Evolutionary conservation across 2,888 invertebrate species (phyloP).

Genomic region (Isoperla grammatica): DNA sequence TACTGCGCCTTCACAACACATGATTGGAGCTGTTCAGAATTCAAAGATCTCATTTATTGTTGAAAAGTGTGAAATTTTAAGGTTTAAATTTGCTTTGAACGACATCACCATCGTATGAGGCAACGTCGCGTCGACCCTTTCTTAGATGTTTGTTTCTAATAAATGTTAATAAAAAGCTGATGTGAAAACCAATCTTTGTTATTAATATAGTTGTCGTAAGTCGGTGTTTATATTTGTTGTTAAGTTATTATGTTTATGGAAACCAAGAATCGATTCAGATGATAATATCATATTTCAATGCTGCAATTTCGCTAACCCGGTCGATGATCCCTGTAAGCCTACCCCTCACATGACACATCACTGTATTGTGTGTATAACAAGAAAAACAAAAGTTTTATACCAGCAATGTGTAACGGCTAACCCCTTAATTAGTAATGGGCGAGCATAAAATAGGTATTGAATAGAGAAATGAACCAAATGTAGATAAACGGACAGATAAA

Average conservation of each 20-base stretch:
- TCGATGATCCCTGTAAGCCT: conserved; percentile 1
- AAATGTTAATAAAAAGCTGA: conserved; percentile 9
- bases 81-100: no score
- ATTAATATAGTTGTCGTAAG: conserved; percentile 3
- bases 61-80: no score
- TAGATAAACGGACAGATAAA: conserved; percentile 29
- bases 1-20: conserved; percentile 25
- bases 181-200: conserved; percentile 18
- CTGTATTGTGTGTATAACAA: conserved; percentile 26
- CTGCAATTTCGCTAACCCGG: background rate
- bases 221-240: conserved; percentile 4
- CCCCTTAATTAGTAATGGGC: conserved; percentile 6
- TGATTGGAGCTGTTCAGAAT: conserved; percentile 22
- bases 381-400: conserved; percentile 28
- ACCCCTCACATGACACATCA: conserved; percentile 24
- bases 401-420: conserved; percentile 25
- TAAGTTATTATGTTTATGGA: conserved; percentile 13
- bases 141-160: conserved; percentile 1
- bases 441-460: conserved; percentile 14
- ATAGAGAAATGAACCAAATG: conserved; percentile 31
- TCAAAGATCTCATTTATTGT: no score
- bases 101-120: no score
- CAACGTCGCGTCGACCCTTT: no score
- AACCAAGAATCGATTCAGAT: background rate
- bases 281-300: no score